Percentiles rank a stretch among this genome's conserved stretches.
Conservation (phyloP, 2,797 vertebrate genomes). For the Megaceryle alcyon region DNA sequence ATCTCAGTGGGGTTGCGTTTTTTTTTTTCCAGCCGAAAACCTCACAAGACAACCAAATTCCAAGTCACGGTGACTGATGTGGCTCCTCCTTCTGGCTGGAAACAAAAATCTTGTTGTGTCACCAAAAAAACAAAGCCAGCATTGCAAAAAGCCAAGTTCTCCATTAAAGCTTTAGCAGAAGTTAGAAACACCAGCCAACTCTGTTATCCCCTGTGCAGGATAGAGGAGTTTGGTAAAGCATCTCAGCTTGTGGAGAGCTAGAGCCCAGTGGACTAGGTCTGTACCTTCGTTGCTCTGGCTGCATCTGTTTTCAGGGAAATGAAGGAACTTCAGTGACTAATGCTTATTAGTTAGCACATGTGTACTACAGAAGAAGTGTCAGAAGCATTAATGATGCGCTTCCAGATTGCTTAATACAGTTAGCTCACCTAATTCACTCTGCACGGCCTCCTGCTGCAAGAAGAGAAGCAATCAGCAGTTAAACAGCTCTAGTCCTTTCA, state of each 20-base stretch:
- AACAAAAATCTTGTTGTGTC: neutral
- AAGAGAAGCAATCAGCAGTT: neutral
- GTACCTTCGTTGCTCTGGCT: neutral
- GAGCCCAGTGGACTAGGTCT: neutral
- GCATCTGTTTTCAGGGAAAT: neutral
- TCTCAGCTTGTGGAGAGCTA: neutral
- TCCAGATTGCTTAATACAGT: neutral
- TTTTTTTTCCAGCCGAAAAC: neutral
- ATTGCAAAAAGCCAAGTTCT: neutral
- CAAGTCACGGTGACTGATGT: neutral
- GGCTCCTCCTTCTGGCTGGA: conserved; percentile 35
- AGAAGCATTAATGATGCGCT: conserved; percentile 4
- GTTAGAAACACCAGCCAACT: neutral
- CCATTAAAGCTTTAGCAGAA: neutral
- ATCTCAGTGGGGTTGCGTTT: neutral
- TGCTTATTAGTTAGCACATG: neutral
- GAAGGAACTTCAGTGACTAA: neutral
- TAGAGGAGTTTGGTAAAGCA: neutral
- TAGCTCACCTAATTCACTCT: neutral
- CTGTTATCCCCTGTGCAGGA: neutral
- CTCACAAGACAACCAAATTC: neutral
- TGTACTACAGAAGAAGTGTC: neutral
- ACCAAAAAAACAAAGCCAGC: neutral
- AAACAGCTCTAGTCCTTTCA: neutral
- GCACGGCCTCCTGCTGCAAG: neutral